Evolutionary conservation across 2,888 invertebrate genomes (phyloP).

Genomic region (Lamellibrachia satsuma): DNA sequence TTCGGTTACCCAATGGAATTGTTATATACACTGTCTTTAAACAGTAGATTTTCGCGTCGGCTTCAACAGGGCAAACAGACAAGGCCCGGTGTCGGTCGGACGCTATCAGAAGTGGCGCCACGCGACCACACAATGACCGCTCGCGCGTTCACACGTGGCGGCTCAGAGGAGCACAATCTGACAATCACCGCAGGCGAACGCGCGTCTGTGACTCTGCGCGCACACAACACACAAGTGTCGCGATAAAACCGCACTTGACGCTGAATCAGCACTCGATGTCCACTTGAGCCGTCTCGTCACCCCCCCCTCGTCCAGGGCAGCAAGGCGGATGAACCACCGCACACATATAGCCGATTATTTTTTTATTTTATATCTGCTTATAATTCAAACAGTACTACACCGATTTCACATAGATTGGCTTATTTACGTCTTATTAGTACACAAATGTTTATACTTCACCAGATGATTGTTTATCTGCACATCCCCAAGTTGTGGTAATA

Average conservation of each 20-base stretch:
- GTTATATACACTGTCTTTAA: no score
- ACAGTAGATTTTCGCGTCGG: not conserved
- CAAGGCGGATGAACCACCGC: no score
- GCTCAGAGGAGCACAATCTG: not conserved
- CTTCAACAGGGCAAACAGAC: not conserved
- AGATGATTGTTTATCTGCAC: no score
- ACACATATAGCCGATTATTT: no score
- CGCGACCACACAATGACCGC: conserved; percentile 17
- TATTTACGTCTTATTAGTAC: no score
- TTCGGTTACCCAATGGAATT: no score
- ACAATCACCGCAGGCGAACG: not conserved
- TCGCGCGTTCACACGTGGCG: not conserved
- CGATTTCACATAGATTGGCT: no score
- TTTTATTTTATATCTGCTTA: no score
- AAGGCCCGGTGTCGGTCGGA: not conserved
- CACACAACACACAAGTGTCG: not conserved
- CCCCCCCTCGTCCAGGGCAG: no score
- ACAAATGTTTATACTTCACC: no score
- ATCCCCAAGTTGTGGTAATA: no score
- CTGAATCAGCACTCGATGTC: not conserved
- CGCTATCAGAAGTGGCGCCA: not conserved
- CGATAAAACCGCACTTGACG: not conserved
- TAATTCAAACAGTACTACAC: no score
- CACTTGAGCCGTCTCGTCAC: not conserved
- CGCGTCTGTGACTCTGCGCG: not conserved